phyloP scores from a whole-genome alignment of 2,113 vertebrate species.

The Mixornis gularis region DNA sequence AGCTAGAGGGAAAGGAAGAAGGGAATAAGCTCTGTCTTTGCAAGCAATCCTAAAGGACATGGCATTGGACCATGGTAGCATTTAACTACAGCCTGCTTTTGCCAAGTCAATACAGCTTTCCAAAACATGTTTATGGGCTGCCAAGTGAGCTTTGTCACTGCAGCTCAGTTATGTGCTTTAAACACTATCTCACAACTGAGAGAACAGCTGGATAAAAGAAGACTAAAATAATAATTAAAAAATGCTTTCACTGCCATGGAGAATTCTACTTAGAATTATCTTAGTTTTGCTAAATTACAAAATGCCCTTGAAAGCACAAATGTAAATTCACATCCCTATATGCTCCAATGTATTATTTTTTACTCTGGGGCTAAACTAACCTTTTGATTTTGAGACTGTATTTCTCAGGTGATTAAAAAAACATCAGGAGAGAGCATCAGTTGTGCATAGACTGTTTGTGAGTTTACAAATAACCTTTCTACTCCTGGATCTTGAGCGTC shows the following conservation, averaged over 20 bases:
- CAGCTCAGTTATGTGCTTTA: not conserved
- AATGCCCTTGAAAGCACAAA: not conserved
- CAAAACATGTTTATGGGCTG: not conserved
- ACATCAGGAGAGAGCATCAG: not conserved
- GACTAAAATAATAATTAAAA: not conserved
- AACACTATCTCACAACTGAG: not conserved
- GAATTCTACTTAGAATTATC: not conserved
- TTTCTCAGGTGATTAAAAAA: constrained; percentile 28
- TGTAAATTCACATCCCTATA: not conserved
- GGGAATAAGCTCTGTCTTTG: not conserved
- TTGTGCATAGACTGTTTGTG: not conserved
- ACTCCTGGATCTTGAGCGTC: not conserved
- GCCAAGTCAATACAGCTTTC: not conserved
- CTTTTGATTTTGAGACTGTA: not conserved
- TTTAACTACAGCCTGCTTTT: not conserved
- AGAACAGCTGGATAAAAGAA: not conserved
- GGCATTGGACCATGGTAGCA: not conserved
- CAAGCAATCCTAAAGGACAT: not conserved
- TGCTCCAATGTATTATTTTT: not conserved
- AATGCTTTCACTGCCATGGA: not conserved
- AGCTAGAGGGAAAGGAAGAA: not conserved
- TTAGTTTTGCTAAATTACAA: not conserved
- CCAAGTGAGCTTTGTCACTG: not conserved
- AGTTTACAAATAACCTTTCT: constrained; percentile 45
- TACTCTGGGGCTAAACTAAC: constrained; percentile 20